A percentile compares a stretch with the other conserved stretches of the same genome.
phyloP scores from a whole-genome alignment of 2,113 vertebrate genomes.

The Clarias gariepinus region DNA sequence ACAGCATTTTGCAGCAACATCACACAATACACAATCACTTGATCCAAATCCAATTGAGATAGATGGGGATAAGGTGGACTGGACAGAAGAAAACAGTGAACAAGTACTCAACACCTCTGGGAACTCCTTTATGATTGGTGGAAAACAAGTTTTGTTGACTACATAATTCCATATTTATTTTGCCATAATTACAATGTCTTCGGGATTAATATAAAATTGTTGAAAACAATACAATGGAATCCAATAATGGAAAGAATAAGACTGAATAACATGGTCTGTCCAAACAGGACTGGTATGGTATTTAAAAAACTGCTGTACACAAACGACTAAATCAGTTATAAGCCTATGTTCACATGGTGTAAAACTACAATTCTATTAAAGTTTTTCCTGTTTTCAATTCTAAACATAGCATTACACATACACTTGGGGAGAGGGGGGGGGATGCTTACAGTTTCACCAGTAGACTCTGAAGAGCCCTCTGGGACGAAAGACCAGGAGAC shows the following conservation, averaged over 20 bases:
- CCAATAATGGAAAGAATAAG: background rate
- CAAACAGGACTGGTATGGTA: background rate
- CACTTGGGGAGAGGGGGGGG: background rate
- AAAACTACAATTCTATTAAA: background rate
- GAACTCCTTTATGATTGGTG: no score
- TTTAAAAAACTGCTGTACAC: background rate
- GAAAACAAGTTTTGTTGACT: no score
- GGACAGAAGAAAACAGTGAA: no score
- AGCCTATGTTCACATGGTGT: background rate
- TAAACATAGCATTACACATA: constrained; percentile 5
- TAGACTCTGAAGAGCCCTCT: constrained; percentile 30
- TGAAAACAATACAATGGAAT: background rate
- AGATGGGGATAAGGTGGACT: no score
- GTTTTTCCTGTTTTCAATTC: background rate
- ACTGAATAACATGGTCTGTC: no score
- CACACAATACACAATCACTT: no score
- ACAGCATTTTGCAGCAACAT: no score
- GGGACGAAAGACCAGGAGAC: constrained; percentile 68
- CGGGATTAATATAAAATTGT: no score
- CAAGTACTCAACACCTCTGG: no score
- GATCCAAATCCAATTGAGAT: no score
- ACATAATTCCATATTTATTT: no score
- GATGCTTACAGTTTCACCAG: constrained; percentile 3
- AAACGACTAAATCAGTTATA: background rate
- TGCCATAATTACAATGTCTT: no score